Evolutionary conservation across 2,797 vertebrate genomes (phyloP).

Genomic region (Pseudochirops corinnae): DNA sequence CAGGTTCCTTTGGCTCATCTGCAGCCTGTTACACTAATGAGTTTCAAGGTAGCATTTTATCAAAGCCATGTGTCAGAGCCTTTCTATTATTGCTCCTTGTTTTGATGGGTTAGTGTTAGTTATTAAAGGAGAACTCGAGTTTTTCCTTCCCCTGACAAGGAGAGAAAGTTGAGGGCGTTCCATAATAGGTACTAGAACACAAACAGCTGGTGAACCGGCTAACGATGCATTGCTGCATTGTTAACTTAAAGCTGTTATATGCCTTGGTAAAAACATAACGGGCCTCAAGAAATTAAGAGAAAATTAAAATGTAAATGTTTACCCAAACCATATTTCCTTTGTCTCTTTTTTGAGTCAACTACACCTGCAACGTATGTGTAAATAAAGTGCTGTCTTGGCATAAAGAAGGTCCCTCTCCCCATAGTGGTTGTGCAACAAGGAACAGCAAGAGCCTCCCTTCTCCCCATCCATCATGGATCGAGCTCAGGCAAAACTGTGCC

Average conservation of each 20-base stretch:
- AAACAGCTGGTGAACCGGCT: slow-evolving; percentile 83
- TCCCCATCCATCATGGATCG: neutral
- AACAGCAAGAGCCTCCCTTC: neutral
- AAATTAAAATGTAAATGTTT: slow-evolving; percentile 86
- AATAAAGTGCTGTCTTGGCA: slow-evolving; percentile 44
- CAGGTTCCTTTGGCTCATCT: slow-evolving; percentile 24
- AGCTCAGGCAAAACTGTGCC: neutral
- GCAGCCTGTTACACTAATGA: slow-evolving; percentile 71
- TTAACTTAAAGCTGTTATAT: slow-evolving; percentile 84
- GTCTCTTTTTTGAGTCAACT: slow-evolving; percentile 35
- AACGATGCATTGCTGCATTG: slow-evolving; percentile 79
- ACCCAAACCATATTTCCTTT: slow-evolving; percentile 65
- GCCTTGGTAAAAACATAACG: slow-evolving; percentile 81
- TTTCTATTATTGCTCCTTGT: slow-evolving; percentile 80
- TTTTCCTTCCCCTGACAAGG: slow-evolving; percentile 70
- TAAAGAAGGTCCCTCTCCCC: slow-evolving; percentile 2
- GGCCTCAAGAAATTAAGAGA: slow-evolving; percentile 82
- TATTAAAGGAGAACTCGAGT: slow-evolving; percentile 79
- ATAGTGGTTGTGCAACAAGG: neutral
- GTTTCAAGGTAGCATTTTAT: slow-evolving; percentile 82
- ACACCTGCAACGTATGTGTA: slow-evolving; percentile 57
- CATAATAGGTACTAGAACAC: slow-evolving; percentile 69
- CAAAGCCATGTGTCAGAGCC: slow-evolving; percentile 79
- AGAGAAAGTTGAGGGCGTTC: slow-evolving; percentile 64
- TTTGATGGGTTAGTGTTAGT: slow-evolving; percentile 81